Evolutionary conservation across 2,113 vertebrate species (phyloP), one percentile per base, ranked within the genome.

Genomic region (Ceratotherium simum): DNA sequence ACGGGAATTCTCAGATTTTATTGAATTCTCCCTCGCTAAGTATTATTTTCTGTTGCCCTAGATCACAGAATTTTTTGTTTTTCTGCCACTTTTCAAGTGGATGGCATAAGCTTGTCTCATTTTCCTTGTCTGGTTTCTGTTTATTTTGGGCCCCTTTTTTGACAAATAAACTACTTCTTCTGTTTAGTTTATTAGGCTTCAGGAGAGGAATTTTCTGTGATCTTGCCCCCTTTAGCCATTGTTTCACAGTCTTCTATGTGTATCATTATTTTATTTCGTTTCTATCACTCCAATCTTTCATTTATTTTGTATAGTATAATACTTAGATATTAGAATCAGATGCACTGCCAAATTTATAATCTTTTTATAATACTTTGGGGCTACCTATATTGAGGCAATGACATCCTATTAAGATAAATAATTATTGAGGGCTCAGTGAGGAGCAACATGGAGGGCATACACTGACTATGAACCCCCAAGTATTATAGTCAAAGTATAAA

Each of bases 271-370:
- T 80, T 33, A 85, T 78, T 82, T 67, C 60, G 36, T 48, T 84
- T 81, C 69, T 85, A 65, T 76, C 84, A 84, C n/a, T 91, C 1
- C 9, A 95, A 80, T 23, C 2, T 87, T 73, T 54, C 33, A 54
- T 62, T 97, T 85, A 36, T 87, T 91, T 97, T 70, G 3, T 33
- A 7, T 27, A 95, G 31, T 46, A 75, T n/a, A 56, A 90, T 31
- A 82, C 14, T 89, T 90, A 87, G 7, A 9, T 79, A 92, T 62
- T 94, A 95, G 6, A 95, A 60, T 85, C 18, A 92, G 93, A 85
- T 72, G 10, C 20, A 54, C 23, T 83, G 29, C 1, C 36, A 95
- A 87, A 84, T 87, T 67, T 80, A 76, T 88, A 96, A 88, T 82
- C 12, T 51, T 86, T 20, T 56, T 85, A 31, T 76, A 93, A 58